A percentile compares a stretch with the other conserved stretches of the same genome.
These are phyloP conservation scores for Sminthurides aquaticus DNA, from an alignment of 2,888 invertebrate genomes.

Conservation along the genomic window DNA sequence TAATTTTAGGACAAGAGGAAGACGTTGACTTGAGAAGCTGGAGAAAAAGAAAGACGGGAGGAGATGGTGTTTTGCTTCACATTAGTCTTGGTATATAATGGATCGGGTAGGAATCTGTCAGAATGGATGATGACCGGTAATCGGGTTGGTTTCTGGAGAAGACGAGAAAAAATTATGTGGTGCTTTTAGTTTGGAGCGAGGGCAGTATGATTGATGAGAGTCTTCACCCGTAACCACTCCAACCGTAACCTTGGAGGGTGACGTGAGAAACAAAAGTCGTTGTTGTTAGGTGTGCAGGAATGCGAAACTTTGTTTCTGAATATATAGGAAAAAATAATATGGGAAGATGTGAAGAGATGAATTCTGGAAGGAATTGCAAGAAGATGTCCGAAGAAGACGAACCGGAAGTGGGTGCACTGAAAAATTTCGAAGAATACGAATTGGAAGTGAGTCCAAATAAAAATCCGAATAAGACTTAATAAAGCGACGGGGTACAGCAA, in stretches of 20 bases:
- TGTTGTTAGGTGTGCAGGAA: too few relatives aligned
- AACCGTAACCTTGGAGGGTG: neutral
- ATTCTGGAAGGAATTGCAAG: too few relatives aligned
- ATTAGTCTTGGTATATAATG: neutral
- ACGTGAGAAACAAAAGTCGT: too few relatives aligned
- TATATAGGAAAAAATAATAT: too few relatives aligned
- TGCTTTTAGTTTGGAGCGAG: neutral
- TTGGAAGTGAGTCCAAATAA: too few relatives aligned
- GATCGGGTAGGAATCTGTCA: neutral
- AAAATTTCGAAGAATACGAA: too few relatives aligned
- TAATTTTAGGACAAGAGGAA: neutral
- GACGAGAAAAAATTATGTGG: neutral
- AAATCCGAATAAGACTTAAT: too few relatives aligned
- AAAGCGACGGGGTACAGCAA: too few relatives aligned
- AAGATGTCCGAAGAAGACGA: too few relatives aligned
- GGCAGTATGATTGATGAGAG: conserved; percentile 1
- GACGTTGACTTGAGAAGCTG: neutral
- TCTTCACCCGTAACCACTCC: neutral
- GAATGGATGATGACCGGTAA: neutral
- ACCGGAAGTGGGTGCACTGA: neutral
- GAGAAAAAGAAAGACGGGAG: neutral
- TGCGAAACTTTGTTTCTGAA: too few relatives aligned
- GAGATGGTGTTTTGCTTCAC: neutral
- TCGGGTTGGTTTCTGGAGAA: conserved; percentile 1
- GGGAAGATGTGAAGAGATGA: too few relatives aligned